A percentile compares a stretch with the other conserved stretches of the same genome.
Conservation (phyloP, 2,888 invertebrate species). For the Agrotis ipsilon region DNA sequence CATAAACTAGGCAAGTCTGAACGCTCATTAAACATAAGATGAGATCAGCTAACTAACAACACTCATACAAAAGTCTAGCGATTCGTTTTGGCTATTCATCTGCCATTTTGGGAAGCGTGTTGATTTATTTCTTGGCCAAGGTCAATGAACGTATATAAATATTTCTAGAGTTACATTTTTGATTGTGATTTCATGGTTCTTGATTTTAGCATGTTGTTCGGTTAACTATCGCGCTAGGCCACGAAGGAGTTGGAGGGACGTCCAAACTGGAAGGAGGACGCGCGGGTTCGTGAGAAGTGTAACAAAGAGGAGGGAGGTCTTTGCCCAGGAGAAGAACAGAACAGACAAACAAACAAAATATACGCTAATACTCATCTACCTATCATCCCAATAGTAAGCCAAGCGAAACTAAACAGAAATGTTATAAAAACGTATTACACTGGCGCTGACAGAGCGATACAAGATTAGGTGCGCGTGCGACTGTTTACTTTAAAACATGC, state of each 20-base stretch:
- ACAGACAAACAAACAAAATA: no score
- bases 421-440: slow-evolving; percentile 56
- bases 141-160: slow-evolving; percentile 5
- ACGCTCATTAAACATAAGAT: slow-evolving; percentile 48
- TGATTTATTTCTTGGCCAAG: slow-evolving; percentile 31
- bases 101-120: slow-evolving; percentile 17
- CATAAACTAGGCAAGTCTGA: slow-evolving; percentile 20
- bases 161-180: slow-evolving; percentile 10
- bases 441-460: slow-evolving; percentile 65
- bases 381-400: slow-evolving; percentile 28
- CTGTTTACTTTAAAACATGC: slow-evolving; percentile 61
- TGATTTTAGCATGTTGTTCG: neutral
- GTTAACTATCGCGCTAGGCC: no score
- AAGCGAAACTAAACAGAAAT: slow-evolving; percentile 48
- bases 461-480: slow-evolving; percentile 65
- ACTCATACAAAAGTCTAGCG: slow-evolving; percentile 7
- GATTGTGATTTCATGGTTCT: slow-evolving; percentile 2
- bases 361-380: neutral
- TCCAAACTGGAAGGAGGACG: no score
- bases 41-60: slow-evolving; percentile 33
- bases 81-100: slow-evolving; percentile 8
- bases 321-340: no score
- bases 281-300: no score
- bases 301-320: no score
- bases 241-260: no score